Evolutionary conservation across 2,113 vertebrate genomes (phyloP).

Genomic region (Microtus montanus): DNA sequence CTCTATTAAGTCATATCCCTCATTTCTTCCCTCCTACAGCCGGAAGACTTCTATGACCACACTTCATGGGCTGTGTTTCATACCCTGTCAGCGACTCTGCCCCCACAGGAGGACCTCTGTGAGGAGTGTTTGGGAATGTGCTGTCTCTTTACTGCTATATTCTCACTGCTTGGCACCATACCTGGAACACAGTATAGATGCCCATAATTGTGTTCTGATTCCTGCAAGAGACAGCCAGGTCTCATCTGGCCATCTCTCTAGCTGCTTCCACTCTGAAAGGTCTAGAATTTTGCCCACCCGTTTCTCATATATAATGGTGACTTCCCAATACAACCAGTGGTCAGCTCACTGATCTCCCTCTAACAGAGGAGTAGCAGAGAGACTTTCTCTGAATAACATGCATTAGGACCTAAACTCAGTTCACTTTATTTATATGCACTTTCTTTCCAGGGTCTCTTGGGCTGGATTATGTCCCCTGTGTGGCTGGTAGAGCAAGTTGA

Average conservation of each 20-base stretch:
- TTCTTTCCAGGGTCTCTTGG: not conserved
- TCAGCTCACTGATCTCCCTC: not conserved
- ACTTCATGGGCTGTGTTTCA: not conserved
- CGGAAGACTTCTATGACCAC: not conserved
- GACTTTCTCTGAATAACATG: not conserved
- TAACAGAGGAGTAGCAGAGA: not conserved
- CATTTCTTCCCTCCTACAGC: not conserved
- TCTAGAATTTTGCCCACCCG: not conserved
- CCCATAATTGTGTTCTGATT: not conserved
- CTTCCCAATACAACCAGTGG: not conserved
- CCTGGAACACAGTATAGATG: not conserved
- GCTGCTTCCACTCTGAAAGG: not conserved
- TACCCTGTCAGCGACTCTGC: not conserved
- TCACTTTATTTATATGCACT: not conserved
- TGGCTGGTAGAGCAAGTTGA: not conserved
- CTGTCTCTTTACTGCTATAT: not conserved
- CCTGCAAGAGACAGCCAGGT: not conserved
- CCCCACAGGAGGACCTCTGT: not conserved
- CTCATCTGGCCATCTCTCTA: not conserved
- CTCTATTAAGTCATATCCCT: accelerated
- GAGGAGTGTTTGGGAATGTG: not conserved
- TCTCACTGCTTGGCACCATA: not conserved
- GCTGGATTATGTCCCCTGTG: not conserved
- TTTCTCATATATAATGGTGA: not conserved
- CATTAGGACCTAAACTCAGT: not conserved